A percentile compares a stretch with the other conserved stretches of the same genome.
Evolutionary conservation across 2,797 vertebrate genomes (phyloP).

Genomic region (Melanotaenia boesemani): DNA sequence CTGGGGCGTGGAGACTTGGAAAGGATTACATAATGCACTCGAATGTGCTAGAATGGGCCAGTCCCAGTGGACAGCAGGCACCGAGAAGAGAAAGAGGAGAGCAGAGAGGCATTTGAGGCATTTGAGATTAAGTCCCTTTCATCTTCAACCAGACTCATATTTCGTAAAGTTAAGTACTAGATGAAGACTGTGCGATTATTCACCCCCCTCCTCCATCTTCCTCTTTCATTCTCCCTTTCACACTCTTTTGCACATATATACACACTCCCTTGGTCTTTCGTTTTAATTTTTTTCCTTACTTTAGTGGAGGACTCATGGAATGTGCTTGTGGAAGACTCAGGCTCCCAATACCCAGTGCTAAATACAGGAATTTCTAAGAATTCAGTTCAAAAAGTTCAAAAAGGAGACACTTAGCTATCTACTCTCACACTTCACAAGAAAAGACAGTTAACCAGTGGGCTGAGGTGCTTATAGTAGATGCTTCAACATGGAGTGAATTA

Average conservation of each 20-base stretch:
- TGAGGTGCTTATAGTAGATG: constrained; percentile 51
- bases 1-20: constrained; percentile 75
- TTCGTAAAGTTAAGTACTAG: constrained; percentile 83
- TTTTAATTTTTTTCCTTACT: constrained; percentile 50
- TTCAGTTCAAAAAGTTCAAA: constrained; percentile 72
- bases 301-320: constrained; percentile 75
- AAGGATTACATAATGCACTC: constrained; percentile 83
- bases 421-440: constrained; percentile 71
- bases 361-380: constrained; percentile 85
- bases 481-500: constrained; percentile 62
- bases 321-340: constrained; percentile 78
- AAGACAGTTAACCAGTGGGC: constrained; percentile 68
- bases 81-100: constrained; percentile 66
- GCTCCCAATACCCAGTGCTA: constrained; percentile 82
- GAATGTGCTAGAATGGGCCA: constrained; percentile 74
- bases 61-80: constrained; percentile 75
- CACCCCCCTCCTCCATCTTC: constrained; percentile 53
- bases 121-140: constrained; percentile 85
- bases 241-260: constrained; percentile 50
- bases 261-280: constrained; percentile 42
- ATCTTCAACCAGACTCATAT: constrained; percentile 85
- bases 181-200: constrained; percentile 79
- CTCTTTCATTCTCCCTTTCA: constrained; percentile 48
- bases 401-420: constrained; percentile 78
- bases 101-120: constrained; percentile 72